Evolutionary conservation across 2,888 invertebrate genomes (phyloP).

Genomic region (Pogonocherus hispidulus): DNA sequence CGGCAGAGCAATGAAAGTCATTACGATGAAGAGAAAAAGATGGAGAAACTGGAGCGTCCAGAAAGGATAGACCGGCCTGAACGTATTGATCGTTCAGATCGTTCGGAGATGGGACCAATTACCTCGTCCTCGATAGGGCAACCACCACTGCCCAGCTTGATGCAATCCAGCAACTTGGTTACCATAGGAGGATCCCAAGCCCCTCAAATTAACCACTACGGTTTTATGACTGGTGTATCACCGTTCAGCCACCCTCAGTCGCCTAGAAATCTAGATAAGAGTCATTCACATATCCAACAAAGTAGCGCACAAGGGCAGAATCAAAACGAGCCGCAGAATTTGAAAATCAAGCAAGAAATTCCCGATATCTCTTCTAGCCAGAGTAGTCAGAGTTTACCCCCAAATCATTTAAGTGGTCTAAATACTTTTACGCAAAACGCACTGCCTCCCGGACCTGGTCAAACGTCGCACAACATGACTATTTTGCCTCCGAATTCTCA

Average conservation of each 20-base stretch:
- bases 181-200: conserved; percentile 72
- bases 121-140: conserved; percentile 68
- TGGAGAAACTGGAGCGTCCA: conserved; percentile 60
- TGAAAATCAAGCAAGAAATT: conserved; percentile 81
- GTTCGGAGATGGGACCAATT: conserved; percentile 65
- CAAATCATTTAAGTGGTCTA: conserved; percentile 50
- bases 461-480: conserved; percentile 36
- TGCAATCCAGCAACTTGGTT: conserved; percentile 74
- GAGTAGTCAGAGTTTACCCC: conserved; percentile 40
- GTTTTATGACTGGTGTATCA: conserved; percentile 71
- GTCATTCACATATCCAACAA: conserved; percentile 39
- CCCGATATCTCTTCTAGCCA: conserved; percentile 65
- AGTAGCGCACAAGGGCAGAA: conserved; percentile 30
- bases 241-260: conserved; percentile 61
- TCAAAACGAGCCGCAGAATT: conserved; percentile 78
- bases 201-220: conserved; percentile 72
- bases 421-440: conserved; percentile 40
- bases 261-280: conserved; percentile 58
- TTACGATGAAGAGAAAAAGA: conserved; percentile 59
- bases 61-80: conserved; percentile 58
- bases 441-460: conserved; percentile 30
- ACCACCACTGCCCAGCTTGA: conserved; percentile 72
- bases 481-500: conserved; percentile 47
- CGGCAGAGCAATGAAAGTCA: conserved; percentile 33
- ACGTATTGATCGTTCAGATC: conserved; percentile 62